These are phyloP conservation scores for Drosophila suboccidentalis DNA, from an alignment of 2,888 invertebrate species.

Conservation along the genomic window DNA sequence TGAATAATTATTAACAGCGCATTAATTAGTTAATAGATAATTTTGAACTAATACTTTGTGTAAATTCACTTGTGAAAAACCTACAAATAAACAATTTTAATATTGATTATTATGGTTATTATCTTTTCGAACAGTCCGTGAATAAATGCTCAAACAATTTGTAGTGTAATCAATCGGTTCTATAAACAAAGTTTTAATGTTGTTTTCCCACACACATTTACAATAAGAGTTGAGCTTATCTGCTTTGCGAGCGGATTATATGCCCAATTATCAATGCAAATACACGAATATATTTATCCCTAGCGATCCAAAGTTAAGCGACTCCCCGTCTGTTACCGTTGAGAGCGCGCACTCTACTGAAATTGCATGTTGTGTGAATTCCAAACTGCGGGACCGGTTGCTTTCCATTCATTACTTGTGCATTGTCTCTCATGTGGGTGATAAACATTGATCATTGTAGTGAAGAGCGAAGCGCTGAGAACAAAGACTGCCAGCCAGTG, in stretches of 20 bases:
- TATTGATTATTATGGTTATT: neutral
- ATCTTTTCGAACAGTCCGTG: neutral
- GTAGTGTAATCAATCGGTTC: neutral
- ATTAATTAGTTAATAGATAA: neutral
- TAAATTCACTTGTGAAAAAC: neutral
- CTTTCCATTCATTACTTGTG: neutral
- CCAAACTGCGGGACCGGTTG: constrained; percentile 1
- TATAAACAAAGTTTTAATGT: neutral
- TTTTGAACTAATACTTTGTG: neutral
- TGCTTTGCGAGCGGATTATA: constrained; percentile 3
- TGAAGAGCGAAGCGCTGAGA: neutral
- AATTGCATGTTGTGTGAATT: neutral
- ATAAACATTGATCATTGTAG: neutral
- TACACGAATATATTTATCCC: neutral
- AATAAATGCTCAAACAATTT: neutral
- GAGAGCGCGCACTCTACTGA: constrained; percentile 12
- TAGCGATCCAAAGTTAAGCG: neutral
- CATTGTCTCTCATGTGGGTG: constrained; percentile 23
- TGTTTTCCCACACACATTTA: constrained; percentile 1
- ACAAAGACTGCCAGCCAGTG: too few relatives aligned
- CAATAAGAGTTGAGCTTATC: constrained; percentile 13
- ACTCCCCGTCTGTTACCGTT: neutral
- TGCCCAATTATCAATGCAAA: constrained; percentile 1
- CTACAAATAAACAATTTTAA: neutral
- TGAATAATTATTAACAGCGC: neutral